A percentile compares a stretch with the other conserved stretches of the same genome.
Conservation (phyloP, 2,797 vertebrate species). For the Allobates femoralis region DNA sequence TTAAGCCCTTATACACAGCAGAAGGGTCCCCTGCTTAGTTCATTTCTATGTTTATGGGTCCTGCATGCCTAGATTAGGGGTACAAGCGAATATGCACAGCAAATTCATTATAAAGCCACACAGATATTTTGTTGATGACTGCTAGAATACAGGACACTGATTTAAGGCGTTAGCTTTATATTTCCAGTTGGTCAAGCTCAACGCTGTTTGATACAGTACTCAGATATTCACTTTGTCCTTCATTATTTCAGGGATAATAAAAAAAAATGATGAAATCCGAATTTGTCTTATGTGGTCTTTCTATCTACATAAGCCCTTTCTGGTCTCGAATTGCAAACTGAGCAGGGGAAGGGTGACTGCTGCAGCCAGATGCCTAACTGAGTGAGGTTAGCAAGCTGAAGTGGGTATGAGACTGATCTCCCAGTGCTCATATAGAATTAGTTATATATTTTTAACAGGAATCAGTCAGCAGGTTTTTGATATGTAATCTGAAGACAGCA, state of each 20-base stretch:
- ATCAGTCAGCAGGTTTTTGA: too few relatives aligned
- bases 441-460: too few relatives aligned
- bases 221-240: slow-evolving; percentile 36
- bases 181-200: neutral
- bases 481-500: too few relatives aligned
- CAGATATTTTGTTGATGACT: slow-evolving; percentile 18
- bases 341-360: neutral
- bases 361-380: neutral
- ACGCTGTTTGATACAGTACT: slow-evolving; percentile 44
- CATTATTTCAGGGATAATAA: slow-evolving; percentile 56
- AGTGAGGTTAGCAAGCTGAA: too few relatives aligned
- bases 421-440: too few relatives aligned
- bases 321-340: neutral
- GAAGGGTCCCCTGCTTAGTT: slow-evolving; percentile 41
- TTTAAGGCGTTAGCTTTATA: neutral
- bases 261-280: slow-evolving; percentile 39
- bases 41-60: slow-evolving; percentile 48
- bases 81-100: slow-evolving; percentile 25
- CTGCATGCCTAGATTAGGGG: slow-evolving; percentile 52
- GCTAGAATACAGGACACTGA: slow-evolving; percentile 4
- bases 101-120: slow-evolving; percentile 36
- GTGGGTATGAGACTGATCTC: too few relatives aligned
- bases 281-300: slow-evolving; percentile 14
- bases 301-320: neutral
- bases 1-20: slow-evolving; percentile 20